Evolutionary conservation across 92 coral and sea anemone species (phyloP), one percentile per base, ranked within the genome.

Genomic region (Phenganax marumi): DNA sequence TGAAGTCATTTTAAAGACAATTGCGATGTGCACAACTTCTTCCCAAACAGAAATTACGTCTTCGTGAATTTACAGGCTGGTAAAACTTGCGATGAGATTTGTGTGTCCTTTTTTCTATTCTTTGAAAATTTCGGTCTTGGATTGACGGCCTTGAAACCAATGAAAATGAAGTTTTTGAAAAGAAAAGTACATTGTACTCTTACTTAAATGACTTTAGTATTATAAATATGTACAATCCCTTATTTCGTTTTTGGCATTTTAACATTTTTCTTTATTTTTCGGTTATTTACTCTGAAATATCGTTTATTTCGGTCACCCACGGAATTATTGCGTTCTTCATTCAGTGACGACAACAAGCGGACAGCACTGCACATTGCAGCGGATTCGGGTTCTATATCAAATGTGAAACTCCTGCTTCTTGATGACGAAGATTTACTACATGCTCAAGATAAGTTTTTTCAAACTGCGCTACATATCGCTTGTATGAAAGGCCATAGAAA

Each of bases 331-430:
- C 5, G 43, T 5, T 33, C 43, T 33, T 5, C 43, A 33, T 33
- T 33, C 43, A 74, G 79, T 52, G 79, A 74, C 47, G 21, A 53
- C 3, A 50, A 55, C 53, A 16, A 55, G 21, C 51, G 16, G 46
- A 50, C 79, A 24, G 33, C 65, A 53, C 60, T 74, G 18, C 79
- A 74, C 65, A 16, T 74, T 12, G 79, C 79, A 8, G 79, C 79
- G 2, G 79, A 52, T 12, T 39, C 61, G 3, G 79, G 64, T 13
- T 74, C 79, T 6, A 21, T 74, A 19, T 52, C 79, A 22, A 74
- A 74, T 12, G 79, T 74, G 62, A 74, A 74, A 24, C 61, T 74
- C 7, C 63, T 74, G 12, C 63, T 74, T 3, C 61, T 74, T 0
- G 79, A 74, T 49, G 79, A 74, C 13, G 79, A 52, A 53, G 79